phyloP scores from a whole-genome alignment of 2,797 vertebrate genomes.

The Malurus leucopterus region DNA sequence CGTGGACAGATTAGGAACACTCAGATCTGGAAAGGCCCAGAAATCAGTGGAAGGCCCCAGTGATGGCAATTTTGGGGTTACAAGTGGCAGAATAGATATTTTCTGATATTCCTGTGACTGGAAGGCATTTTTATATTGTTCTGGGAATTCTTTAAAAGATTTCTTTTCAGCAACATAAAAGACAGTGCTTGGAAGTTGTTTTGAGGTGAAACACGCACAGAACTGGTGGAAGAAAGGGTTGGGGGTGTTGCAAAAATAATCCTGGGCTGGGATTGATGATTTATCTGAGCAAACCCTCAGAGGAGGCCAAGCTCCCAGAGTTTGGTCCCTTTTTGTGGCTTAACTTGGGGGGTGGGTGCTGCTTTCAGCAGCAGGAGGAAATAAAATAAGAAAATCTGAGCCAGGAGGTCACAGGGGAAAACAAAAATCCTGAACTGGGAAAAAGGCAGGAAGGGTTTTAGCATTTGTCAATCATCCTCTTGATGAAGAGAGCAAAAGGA shows the following conservation, averaged over 20 bases:
- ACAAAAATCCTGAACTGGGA: not conserved
- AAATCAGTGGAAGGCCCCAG: not conserved
- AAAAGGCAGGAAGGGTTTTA: not conserved
- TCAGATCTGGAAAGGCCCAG: not conserved
- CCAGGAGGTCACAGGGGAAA: not conserved
- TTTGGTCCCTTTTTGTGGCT: not conserved
- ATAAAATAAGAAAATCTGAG: not conserved
- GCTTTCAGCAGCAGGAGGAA: not conserved
- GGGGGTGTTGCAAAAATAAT: not conserved
- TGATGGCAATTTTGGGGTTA: not conserved
- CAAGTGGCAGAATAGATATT: not conserved
- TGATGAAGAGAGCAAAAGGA: not conserved
- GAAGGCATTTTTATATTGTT: not conserved
- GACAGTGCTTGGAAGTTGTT: not conserved
- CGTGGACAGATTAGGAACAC: not conserved
- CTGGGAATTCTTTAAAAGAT: not conserved
- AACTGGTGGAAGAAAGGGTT: not conserved
- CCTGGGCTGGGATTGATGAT: not conserved
- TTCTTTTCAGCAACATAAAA: not conserved
- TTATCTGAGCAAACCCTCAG: too few species aligned
- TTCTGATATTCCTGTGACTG: not conserved
- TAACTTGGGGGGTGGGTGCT: not conserved
- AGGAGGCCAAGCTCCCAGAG: too few species aligned
- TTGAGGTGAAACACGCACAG: not conserved
- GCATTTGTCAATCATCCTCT: not conserved